Base-by-base conservation (phyloP, 2,113 vertebrate genomes). In the Catharus minimus region DNA sequence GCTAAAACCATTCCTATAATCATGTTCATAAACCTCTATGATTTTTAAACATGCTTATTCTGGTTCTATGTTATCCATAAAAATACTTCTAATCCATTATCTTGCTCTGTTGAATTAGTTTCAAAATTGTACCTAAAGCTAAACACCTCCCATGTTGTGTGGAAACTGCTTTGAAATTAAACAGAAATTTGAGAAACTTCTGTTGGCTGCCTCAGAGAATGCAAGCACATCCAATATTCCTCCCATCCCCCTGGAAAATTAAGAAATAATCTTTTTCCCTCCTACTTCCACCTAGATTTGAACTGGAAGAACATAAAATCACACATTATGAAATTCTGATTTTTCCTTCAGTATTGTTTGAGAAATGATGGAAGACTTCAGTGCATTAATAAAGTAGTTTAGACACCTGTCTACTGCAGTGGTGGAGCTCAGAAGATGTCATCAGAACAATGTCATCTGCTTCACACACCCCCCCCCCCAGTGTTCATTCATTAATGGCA, bases 371-470 rank as follows among this genome's bases (percentile, higher is more conserved):
- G 72, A 88, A 88, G 15, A 64, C 44, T 82, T 88, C 26, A 71
- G 32, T 1, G 3, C 46, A 12, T 80, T 83, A 80, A 77, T 62
- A 67, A 74, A 83, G 47, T 72, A 62, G 5, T 71, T 83, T 62
- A 83, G 76, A 55, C 68, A 36, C 30, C 68, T 1, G 0, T 90
- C 92, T 90, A 82, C 73, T 64, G 32, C 27, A 33, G 60, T 56
- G 43, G n/a, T 90, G 60, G 23, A 83, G 90, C 4, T 4, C 39
- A 71, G 62, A 65, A 88, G 83, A 90, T 36, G 33, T 93, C 80
- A 94, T 86, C 95, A 90, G 86, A 80, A 82, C 60, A 14, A 83
- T 92, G 39, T 90, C 89, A 81, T 93, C 68, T 90, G 86, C 61
- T 74, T 88, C 58, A 67, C 75, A 3, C 82, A 18, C 64, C 8